A percentile compares a stretch with the other conserved stretches of the same genome.
Evolutionary conservation across 2,113 vertebrate species (phyloP).

Genomic region (Nyctereutes procyonoides): DNA sequence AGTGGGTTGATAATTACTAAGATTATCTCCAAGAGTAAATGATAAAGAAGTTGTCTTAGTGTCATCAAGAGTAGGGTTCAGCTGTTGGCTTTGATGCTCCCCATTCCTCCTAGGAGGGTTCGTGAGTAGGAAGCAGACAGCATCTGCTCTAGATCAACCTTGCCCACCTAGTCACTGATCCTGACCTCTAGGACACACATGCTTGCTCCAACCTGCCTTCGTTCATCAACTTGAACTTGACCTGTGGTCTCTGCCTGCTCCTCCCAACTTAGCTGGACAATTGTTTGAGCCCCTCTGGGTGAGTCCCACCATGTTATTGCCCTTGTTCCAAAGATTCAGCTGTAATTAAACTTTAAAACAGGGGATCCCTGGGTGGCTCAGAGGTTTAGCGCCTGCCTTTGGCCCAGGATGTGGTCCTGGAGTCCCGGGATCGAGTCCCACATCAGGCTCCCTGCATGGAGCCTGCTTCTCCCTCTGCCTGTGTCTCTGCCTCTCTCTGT

Average conservation of each 20-base stretch:
- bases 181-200: not conserved
- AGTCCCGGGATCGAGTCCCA: too few relatives aligned
- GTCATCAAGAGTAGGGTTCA: not conserved
- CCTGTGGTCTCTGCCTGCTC: not conserved
- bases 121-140: not conserved
- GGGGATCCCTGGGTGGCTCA: too few relatives aligned
- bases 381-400: too few relatives aligned
- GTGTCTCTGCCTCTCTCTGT: too few relatives aligned
- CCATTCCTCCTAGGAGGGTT: not conserved
- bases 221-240: not conserved
- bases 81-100: not conserved
- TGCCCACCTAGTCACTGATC: not conserved
- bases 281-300: not conserved
- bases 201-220: not conserved
- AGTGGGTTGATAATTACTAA: not conserved
- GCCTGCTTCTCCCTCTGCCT: too few relatives aligned
- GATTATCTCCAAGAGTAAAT: not conserved
- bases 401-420: too few relatives aligned
- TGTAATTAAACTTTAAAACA: slow-evolving; percentile 30
- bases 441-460: too few relatives aligned
- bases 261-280: not conserved
- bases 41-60: not conserved
- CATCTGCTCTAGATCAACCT: not conserved
- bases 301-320: not conserved
- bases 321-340: not conserved